Evolutionary conservation across 1,140 invertebrate species (phyloP), one percentile per base, ranked within the genome.

Genomic region (Sycophila sp.): DNA sequence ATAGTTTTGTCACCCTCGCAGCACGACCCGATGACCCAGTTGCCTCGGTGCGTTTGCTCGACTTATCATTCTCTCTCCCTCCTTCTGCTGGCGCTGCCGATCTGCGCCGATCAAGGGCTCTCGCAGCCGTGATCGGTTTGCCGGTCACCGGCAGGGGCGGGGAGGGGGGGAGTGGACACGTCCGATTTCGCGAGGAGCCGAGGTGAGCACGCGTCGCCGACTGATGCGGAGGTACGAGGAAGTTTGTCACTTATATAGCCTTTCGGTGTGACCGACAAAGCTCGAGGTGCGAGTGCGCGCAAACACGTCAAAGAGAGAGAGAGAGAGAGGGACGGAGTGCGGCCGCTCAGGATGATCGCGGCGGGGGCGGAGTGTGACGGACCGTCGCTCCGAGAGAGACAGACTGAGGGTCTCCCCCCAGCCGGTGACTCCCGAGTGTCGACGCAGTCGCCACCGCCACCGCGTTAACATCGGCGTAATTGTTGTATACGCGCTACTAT

Each of bases 211-310:
- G 42, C 42, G 51, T 26, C 24, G 74, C 53, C 42, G 63, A 79
- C 78, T 79, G 75, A 77, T 78, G 73, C 65, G 55, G 47, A 68
- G 71, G 69, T 69, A 75, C 59, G 71, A 75, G 73, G 68, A 81
- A 82, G 75, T 83, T 83, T 80, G 76, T 80, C 77, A 83, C 79
- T 83, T 85, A 83, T 85, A 85, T 83, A 83, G 80, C 72, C 69
- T 76, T 81, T 81, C 72, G 2, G 11, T 13, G 26, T 80, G 78
- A 76, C 77, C 75, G 75, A 51, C 63, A 73, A 77, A 73, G 34
- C 75, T 68, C 19, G 28, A 56, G 30, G n/a, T 56, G 53, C 26
- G 49, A 30, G 49, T 22, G 49, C 49, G 49, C 49, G 49, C 22
- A 47, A 22, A 10, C 19, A 22, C 42, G 19, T 0, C n/a, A 17